Percentiles rank a stretch among this genome's conserved stretches.
These are phyloP conservation scores for Heteropelma amictum DNA, from an alignment of 2,888 invertebrate species.

Conservation along the genomic window DNA sequence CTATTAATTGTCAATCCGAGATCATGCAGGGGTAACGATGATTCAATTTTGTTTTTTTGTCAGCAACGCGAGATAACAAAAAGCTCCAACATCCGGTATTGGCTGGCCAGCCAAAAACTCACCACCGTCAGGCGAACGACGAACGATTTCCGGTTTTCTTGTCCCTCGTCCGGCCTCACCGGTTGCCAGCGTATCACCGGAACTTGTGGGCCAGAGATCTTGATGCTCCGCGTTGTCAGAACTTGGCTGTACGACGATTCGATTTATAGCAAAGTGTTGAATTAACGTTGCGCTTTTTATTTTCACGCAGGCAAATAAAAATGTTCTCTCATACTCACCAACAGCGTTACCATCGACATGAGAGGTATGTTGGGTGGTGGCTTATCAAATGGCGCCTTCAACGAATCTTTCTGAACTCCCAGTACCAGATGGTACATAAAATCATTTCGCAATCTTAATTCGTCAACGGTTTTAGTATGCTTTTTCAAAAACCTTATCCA, in stretches of 20 bases:
- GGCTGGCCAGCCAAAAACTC: slow-evolving; percentile 81
- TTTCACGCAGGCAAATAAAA: background rate
- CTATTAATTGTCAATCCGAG: slow-evolving; percentile 16
- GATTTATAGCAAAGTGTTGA: background rate
- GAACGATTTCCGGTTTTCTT: slow-evolving; percentile 77
- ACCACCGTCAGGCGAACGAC: slow-evolving; percentile 81
- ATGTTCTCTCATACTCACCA: slow-evolving; percentile 69
- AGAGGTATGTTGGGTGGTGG: slow-evolving; percentile 78
- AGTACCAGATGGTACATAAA: slow-evolving; percentile 80
- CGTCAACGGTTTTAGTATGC: slow-evolving; percentile 77
- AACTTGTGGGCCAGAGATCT: slow-evolving; percentile 43
- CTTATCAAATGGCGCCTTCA: slow-evolving; percentile 79
- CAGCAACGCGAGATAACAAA: slow-evolving; percentile 81
- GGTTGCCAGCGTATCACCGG: slow-evolving; percentile 40
- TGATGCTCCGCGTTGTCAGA: slow-evolving; percentile 30
- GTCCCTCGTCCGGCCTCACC: slow-evolving; percentile 40
- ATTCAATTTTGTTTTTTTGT: slow-evolving; percentile 64
- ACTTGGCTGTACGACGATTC: slow-evolving; percentile 18
- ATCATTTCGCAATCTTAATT: slow-evolving; percentile 80
- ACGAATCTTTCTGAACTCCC: slow-evolving; percentile 78
- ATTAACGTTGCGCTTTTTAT: background rate
- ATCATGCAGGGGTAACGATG: background rate
- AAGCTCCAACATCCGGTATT: slow-evolving; percentile 80
- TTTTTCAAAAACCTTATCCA: slow-evolving; percentile 80
- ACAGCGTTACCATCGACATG: slow-evolving; percentile 75